These are phyloP conservation scores for Orchestes rusci DNA, from an alignment of 2,888 invertebrate species.

Conservation along the genomic window DNA sequence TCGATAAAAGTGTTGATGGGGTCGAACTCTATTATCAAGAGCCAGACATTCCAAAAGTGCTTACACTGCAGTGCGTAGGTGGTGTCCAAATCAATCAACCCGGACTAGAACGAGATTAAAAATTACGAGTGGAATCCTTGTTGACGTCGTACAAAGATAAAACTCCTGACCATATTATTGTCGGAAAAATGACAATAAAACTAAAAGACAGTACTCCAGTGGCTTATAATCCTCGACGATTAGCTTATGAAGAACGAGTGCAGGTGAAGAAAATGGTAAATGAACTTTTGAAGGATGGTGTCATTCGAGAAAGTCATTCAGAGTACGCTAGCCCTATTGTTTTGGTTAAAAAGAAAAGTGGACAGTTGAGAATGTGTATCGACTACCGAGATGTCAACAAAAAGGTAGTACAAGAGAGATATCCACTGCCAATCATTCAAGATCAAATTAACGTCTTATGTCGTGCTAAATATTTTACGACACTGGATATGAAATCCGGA, in stretches of 20 bases:
- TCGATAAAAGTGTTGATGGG: conserved; percentile 2
- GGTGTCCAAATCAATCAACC: conserved; percentile 4
- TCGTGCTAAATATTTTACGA: conserved; percentile 27
- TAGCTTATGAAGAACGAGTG: no score
- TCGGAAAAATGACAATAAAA: conserved; percentile 1
- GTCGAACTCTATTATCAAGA: conserved; percentile 1
- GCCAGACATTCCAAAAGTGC: background rate
- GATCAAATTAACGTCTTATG: no score
- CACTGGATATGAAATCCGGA: conserved; percentile 27
- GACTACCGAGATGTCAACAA: conserved; percentile 27
- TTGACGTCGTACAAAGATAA: conserved; percentile 8
- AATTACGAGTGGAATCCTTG: conserved; percentile 9
- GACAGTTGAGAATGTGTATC: conserved; percentile 21
- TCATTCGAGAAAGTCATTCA: conserved; percentile 11
- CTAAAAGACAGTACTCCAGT: background rate
- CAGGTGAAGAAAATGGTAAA: conserved; percentile 10
- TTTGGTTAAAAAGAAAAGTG: conserved; percentile 26
- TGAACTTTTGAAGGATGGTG: conserved; percentile 2
- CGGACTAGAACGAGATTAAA: background rate
- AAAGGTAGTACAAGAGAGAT: conserved; percentile 24
- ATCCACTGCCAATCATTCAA: no score
- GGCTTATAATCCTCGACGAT: background rate
- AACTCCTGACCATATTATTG: background rate
- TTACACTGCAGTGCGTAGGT: background rate
- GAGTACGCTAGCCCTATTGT: conserved; percentile 30